Evolutionary conservation across 2,113 vertebrate species (phyloP).

Genomic region (Peucedramus taeniatus): DNA sequence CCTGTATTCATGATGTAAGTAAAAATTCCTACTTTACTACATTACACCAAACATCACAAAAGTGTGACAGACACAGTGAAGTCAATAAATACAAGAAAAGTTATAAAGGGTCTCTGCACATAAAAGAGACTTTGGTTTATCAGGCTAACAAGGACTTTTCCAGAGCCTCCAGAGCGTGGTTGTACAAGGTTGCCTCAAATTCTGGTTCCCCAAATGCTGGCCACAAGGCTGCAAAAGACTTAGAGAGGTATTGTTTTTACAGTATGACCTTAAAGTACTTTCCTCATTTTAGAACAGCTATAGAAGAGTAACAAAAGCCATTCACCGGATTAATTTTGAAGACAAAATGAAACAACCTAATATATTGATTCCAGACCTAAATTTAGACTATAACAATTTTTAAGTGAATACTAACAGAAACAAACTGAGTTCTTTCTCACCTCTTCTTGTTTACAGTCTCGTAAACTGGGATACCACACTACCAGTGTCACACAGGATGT

Average conservation of each 20-base stretch:
- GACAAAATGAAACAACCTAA: not conserved
- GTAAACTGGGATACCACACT: slow-evolving; percentile 44
- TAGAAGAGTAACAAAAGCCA: not conserved
- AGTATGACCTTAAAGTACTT: not conserved
- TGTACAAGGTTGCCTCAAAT: not conserved
- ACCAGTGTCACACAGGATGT: slow-evolving; percentile 58
- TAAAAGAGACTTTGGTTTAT: not conserved
- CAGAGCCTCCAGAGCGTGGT: not conserved
- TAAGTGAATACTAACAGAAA: slow-evolving; percentile 5
- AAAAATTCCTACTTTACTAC: not conserved
- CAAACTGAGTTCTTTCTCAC: not conserved
- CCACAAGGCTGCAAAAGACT: not conserved
- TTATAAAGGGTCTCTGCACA: not conserved
- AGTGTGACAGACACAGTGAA: not conserved
- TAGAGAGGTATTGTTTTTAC: not conserved
- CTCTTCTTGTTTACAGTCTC: slow-evolving; percentile 54
- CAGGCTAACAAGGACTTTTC: not conserved
- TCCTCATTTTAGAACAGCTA: not conserved
- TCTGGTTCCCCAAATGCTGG: not conserved
- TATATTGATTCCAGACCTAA: not conserved
- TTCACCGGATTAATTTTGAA: not conserved
- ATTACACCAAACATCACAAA: not conserved
- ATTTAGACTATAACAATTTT: not conserved
- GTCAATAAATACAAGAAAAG: not conserved
- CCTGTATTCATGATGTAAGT: not conserved